Conservation (phyloP, 2,113 vertebrate genomes). For the Colius striatus region DNA sequence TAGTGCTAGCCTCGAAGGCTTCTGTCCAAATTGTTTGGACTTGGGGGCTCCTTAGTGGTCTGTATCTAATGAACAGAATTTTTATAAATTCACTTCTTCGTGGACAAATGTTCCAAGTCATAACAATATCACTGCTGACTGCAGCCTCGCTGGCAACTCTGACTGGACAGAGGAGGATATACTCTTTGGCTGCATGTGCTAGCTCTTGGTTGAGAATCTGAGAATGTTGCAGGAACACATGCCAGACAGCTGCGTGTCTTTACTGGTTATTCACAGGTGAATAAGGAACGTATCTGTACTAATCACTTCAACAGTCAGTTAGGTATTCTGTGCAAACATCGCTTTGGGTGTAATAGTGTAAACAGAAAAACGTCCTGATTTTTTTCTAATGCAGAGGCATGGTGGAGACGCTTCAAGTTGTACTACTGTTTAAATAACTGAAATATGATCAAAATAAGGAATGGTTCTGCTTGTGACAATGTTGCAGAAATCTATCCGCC, state of each 20-base stretch:
- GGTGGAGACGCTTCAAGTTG: background rate
- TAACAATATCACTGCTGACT: background rate
- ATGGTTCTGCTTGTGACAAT: background rate
- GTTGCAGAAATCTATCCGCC: background rate
- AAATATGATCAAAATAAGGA: background rate
- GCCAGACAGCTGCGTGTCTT: background rate
- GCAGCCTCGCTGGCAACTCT: background rate
- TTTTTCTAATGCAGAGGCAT: background rate
- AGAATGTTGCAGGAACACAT: background rate
- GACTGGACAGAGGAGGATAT: background rate
- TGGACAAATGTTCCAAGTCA: background rate
- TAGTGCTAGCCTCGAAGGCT: background rate
- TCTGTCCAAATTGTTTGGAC: background rate
- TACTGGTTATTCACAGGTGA: background rate
- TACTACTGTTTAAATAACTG: background rate
- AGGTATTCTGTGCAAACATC: background rate
- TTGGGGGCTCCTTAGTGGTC: background rate
- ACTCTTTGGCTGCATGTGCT: background rate
- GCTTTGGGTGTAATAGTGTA: background rate
- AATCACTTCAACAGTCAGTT: fast-evolving
- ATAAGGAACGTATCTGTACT: background rate
- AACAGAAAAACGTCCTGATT: background rate
- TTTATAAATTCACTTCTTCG: background rate
- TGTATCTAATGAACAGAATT: background rate
- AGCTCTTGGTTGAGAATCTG: background rate